Evolutionary conservation across 2,888 invertebrate genomes (phyloP).

Genomic region (Noctua pronuba): DNA sequence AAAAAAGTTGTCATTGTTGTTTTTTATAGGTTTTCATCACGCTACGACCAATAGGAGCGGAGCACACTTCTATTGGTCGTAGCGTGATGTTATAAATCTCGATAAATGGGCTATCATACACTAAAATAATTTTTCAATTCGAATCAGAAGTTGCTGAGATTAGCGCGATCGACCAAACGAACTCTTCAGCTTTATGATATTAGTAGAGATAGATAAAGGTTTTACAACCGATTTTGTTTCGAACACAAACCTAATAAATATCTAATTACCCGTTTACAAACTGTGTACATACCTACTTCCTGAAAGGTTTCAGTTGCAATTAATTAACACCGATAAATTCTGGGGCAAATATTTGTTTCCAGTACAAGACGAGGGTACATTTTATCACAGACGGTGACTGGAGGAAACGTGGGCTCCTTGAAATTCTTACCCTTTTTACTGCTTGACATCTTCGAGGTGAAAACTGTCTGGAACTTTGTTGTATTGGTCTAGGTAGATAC

Average conservation of each 20-base stretch:
- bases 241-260: not conserved
- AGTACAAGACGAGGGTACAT: conserved; percentile 72
- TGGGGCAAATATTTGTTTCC: conserved; percentile 62
- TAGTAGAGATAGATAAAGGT: not conserved
- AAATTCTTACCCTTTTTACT: conserved; percentile 77
- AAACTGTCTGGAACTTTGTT: conserved; percentile 1
- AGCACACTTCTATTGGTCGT: no score
- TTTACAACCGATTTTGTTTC: not conserved
- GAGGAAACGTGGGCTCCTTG: conserved; percentile 73
- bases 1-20: no score
- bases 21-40: no score
- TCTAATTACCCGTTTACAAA: not conserved
- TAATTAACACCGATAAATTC: conserved; percentile 56
- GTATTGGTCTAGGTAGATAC: not conserved
- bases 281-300: not conserved
- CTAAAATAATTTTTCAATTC: no score
- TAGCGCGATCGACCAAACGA: no score
- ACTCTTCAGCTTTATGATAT: no score
- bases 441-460: conserved; percentile 49
- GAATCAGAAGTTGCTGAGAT: no score
- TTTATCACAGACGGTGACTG: conserved; percentile 76
- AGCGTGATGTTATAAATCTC: no score
- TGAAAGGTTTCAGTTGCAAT: conserved; percentile 31
- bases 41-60: no score
- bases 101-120: no score